Base-by-base conservation (phyloP, 2,888 invertebrate genomes). In the Lepetodrilus schrolli region DNA sequence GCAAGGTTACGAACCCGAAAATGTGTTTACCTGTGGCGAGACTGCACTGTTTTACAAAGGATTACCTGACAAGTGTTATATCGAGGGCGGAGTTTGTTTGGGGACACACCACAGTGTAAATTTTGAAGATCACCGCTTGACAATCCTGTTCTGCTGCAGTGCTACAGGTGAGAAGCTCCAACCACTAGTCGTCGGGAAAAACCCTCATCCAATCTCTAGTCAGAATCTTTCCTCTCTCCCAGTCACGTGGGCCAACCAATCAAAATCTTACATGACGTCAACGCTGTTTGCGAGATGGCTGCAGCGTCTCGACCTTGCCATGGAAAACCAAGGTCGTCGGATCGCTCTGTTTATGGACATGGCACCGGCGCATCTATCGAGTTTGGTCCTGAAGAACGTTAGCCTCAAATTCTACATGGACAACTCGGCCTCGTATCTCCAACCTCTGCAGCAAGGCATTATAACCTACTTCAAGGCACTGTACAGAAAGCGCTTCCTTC, bases 281-380 rank as follows among this genome's bases (percentile, higher is more conserved):
- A 48, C 68, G 26, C 65, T 76, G 21, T 76, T 76, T 17, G 69
- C 74, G 7, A 65, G 71, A 20, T 76, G 76, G 76, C 65, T 76
- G 37, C 71, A 70, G 30, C 43, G 47, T 17, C 72, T 76, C 49
- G 76, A 76, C 23, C 34, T 68, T 3, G 51, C 58, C 17, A 74
- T 76, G 72, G 74, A 66, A 10, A 70, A 76, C 30, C 76, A 76
- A 26, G 58, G 47, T 20, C 66, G 76, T 21, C 68, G 71, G 65
- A 76, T 76, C 30, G 76, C 76, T 5, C 43, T 76, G 34, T 76
- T 76, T 50, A 74, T 76, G 76, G 76, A 76, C 47, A 76, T 76
- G 76, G 70, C 72, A 5, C 76, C 76, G 1, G 68, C 58, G 13
- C 76, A 76, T 51, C 74, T 76, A 37, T 70, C 74, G 26, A 68